Conservation (phyloP, 2,113 vertebrate species). For the Macaca mulatta region DNA sequence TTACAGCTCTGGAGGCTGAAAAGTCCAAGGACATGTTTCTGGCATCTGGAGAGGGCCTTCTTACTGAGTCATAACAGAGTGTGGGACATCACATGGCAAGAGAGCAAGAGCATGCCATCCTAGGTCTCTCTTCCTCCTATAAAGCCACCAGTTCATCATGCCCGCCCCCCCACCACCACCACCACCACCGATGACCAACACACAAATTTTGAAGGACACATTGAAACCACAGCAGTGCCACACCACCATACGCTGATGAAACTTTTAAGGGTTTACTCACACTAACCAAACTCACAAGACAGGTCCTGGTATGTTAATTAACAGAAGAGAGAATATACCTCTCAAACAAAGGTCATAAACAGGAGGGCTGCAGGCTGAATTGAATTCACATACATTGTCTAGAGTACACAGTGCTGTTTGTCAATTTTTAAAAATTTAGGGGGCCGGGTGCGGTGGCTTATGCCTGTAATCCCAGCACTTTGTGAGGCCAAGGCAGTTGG, state of each 20-base stretch:
- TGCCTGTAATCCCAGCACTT: too few relatives aligned
- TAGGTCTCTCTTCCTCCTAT: not conserved
- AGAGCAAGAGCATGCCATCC: not conserved
- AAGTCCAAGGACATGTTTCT: not conserved
- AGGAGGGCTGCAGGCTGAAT: not conserved
- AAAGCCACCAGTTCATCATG: not conserved
- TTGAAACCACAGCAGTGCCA: not conserved
- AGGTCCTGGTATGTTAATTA: not conserved
- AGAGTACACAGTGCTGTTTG: not conserved
- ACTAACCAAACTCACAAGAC: not conserved
- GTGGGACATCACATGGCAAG: not conserved
- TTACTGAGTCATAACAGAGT: not conserved
- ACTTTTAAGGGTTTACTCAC: not conserved
- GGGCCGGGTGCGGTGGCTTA: too few relatives aligned
- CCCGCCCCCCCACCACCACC: fast-evolving
- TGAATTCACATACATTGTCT: not conserved
- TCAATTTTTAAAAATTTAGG: not conserved
- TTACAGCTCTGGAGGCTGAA: not conserved
- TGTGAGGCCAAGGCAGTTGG: too few relatives aligned
- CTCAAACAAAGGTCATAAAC: not conserved
- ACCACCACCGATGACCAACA: not conserved
- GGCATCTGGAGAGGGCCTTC: not conserved
- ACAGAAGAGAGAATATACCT: not conserved
- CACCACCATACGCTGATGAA: not conserved
- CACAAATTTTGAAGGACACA: not conserved